Evolutionary conservation across 2,888 invertebrate genomes (phyloP).

Genomic region (Cheiracanthium punctorium): DNA sequence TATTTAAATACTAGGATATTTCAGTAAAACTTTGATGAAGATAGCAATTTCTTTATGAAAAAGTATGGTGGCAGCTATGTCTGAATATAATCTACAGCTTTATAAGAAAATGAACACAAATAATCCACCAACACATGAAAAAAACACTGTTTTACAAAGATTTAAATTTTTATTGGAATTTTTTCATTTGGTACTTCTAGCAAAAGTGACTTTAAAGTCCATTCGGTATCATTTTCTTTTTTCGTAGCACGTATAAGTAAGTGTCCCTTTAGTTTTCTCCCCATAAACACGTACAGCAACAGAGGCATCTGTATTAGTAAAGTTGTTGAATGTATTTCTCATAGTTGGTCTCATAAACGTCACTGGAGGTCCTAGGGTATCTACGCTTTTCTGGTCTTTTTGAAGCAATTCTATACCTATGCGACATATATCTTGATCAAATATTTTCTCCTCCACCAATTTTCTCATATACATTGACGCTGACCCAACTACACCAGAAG

Average conservation of each 20-base stretch:
- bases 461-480: slow-evolving; percentile 11
- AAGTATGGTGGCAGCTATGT: too few species aligned
- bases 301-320: neutral
- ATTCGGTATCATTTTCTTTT: neutral
- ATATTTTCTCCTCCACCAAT: neutral
- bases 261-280: neutral
- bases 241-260: neutral
- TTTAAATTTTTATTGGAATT: neutral
- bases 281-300: neutral
- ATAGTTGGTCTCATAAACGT: neutral
- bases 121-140: too few species aligned
- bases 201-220: neutral
- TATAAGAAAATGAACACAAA: too few species aligned
- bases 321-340: neutral
- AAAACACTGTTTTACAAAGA: too few species aligned
- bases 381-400: neutral
- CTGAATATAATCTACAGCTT: too few species aligned
- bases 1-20: too few species aligned
- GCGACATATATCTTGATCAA: neutral
- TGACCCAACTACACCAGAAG: neutral
- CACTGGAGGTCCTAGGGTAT: neutral
- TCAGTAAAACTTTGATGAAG: too few species aligned
- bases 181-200: neutral
- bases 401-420: neutral
- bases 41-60: too few species aligned